phyloP scores from a whole-genome alignment of 2,888 invertebrate species.

The Hypena proboscidalis region DNA sequence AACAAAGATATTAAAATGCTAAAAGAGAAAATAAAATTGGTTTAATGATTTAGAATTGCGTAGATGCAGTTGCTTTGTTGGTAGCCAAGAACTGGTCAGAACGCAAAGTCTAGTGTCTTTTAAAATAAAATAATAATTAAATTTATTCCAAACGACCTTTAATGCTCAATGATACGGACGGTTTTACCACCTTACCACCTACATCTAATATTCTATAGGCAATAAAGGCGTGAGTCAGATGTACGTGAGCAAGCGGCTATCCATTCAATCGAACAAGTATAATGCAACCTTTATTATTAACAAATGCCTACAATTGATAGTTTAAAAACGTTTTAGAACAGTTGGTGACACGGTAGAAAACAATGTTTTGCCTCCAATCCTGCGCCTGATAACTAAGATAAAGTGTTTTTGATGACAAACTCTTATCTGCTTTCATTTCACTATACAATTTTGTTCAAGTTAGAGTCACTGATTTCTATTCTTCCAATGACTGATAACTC shows the following conservation, averaged over 20 bases:
- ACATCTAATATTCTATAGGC: constrained; percentile 30
- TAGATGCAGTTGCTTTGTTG: too few relatives aligned
- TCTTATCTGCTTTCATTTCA: too few relatives aligned
- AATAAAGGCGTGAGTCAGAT: constrained; percentile 37
- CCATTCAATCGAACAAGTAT: constrained; percentile 28
- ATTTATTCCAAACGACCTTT: constrained; percentile 23
- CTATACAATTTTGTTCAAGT: too few relatives aligned
- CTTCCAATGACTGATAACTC: not conserved
- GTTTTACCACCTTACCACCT: constrained; percentile 30
- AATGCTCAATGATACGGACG: constrained; percentile 20
- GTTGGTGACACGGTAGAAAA: too few relatives aligned
- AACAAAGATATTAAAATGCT: not conserved
- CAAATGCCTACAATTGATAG: too few relatives aligned
- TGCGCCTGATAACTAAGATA: not conserved
- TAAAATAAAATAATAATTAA: constrained; percentile 8
- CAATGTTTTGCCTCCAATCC: constrained; percentile 1
- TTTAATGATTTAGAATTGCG: too few relatives aligned
- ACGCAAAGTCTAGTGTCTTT: too few relatives aligned
- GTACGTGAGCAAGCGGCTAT: constrained; percentile 38
- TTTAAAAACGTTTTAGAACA: too few relatives aligned
- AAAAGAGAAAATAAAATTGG: constrained; percentile 10
- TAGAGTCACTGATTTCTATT: too few relatives aligned
- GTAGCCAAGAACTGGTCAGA: too few relatives aligned
- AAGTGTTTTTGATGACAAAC: too few relatives aligned
- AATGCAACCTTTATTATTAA: constrained; percentile 4